Conservation (phyloP, 2,113 vertebrate genomes). For the Cettia cetti region DNA sequence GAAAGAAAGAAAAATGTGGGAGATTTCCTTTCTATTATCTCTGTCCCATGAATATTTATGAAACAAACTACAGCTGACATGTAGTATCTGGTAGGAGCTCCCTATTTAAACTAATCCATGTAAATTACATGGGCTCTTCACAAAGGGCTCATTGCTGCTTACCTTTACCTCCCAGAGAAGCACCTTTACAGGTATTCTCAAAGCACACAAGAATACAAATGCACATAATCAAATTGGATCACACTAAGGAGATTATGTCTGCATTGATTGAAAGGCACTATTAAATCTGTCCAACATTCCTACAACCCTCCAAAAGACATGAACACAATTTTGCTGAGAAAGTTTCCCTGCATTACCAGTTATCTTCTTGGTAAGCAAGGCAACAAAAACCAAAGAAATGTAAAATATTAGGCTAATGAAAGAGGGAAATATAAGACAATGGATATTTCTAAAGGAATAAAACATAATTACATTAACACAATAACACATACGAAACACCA, state of each 20-base stretch:
- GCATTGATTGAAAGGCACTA: background rate
- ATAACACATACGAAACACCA: background rate
- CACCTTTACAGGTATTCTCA: background rate
- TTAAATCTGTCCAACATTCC: background rate
- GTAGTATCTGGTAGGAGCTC: background rate
- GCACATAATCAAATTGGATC: background rate
- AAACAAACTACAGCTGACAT: background rate
- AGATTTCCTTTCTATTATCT: background rate
- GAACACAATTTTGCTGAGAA: background rate
- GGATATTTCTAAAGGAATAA: background rate
- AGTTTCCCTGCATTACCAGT: background rate
- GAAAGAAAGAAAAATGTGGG: background rate
- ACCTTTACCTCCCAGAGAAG: background rate
- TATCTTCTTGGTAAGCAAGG: background rate
- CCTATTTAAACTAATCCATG: background rate
- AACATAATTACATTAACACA: background rate
- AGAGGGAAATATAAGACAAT: background rate
- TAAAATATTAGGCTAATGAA: background rate
- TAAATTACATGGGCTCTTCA: background rate
- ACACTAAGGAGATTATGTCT: background rate
- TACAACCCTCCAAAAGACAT: background rate
- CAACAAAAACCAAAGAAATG: background rate
- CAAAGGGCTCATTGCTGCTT: background rate
- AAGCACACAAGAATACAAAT: background rate
- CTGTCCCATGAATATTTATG: background rate